These are phyloP conservation scores for Alcedo atthis DNA, from an alignment of 2,797 vertebrate species.

Conservation along the genomic window DNA sequence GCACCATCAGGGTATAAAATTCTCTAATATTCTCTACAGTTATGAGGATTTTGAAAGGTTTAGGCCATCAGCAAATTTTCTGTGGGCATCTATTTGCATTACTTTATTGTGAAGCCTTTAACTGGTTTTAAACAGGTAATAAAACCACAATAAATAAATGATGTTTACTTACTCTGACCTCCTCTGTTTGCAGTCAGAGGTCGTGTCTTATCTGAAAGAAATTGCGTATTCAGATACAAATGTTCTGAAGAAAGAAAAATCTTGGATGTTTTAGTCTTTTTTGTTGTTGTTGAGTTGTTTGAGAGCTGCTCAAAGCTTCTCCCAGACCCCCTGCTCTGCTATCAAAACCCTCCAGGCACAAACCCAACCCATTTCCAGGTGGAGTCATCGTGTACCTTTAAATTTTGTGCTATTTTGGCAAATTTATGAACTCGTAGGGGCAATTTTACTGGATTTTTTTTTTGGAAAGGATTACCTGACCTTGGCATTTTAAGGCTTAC, in stretches of 20 bases:
- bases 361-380: not conserved
- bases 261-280: not conserved
- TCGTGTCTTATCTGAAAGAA: not conserved
- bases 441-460: not conserved
- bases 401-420: not conserved
- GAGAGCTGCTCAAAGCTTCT: not conserved
- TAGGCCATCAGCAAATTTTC: not conserved
- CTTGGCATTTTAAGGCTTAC: not conserved
- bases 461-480: not conserved
- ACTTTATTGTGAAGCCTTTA: not conserved
- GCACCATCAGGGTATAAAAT: not conserved
- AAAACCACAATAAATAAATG: not conserved
- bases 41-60: not conserved
- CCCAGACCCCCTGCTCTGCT: not conserved
- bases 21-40: not conserved
- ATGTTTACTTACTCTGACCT: not conserved
- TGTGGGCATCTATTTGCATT: not conserved
- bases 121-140: not conserved
- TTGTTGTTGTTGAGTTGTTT: not conserved
- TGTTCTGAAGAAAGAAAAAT: not conserved
- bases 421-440: not conserved
- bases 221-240: not conserved
- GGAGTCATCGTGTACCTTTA: not conserved
- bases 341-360: not conserved
- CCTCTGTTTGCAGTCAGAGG: not conserved